Base-by-base conservation (phyloP, 2,888 invertebrate species). In the Trypoxylon attenuatum region DNA sequence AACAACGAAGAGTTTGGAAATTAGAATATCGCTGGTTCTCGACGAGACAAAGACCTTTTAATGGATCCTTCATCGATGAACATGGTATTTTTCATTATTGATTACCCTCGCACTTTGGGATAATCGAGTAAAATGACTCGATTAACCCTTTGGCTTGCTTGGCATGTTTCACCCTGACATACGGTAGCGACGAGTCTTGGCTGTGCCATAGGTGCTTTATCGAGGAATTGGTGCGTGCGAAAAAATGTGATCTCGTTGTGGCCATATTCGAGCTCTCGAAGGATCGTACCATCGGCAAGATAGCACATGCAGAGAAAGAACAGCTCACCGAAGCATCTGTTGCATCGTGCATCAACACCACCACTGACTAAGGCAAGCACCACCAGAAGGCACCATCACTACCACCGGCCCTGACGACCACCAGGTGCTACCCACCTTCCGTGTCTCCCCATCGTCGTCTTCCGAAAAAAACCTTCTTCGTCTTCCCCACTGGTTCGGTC, bases 341-440 rank as follows among this genome's bases (percentile, higher is more conserved):
- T 84, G 84, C 84, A 79, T 83, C 81, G 77, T 66, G 60, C 71
- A 77, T 66, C 71, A 56, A 66, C 56, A 68, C 52, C 59, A 68
- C 56, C 57, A 68, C 73, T 75, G 58, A 61, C 55, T 51, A 53
- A 47, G 61, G 62, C 50, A 50, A 56, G 49, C 64, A 64, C 66
- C 52, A 71, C 65, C 75, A 76, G 76, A 74, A 76, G 77, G 73
- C 75, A 77, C 73, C 76, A 57, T 64, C 73, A 65, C 79, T 64
- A 72, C 71, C 78, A 73, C 73, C 73, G 74, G 69, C 74, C 64
- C 73, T 71, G 59, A 68, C 76, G 72, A 78, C 77, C 77, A 80
- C 84, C 84, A 84, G 84, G 84, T 84, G 84, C 81, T 83, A 72
- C 73, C 81, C 82, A 81, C 83, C 80, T 82, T 82, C 81, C 80